These are phyloP conservation scores for Gymnoscelis rufifasciata DNA, from an alignment of 2,888 invertebrate genomes.

Conservation along the genomic window DNA sequence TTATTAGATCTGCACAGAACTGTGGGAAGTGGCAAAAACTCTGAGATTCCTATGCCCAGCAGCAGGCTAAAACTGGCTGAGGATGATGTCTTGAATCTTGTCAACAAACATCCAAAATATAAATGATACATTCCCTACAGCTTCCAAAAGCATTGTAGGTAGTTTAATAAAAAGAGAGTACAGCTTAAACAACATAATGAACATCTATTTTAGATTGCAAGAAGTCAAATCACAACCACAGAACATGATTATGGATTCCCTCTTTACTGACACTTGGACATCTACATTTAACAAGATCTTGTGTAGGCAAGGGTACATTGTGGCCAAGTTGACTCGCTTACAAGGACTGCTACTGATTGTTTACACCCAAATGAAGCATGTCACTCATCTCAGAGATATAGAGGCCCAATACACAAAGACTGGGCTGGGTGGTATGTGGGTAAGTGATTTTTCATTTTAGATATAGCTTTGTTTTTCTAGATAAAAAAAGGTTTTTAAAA, in stretches of 20 bases:
- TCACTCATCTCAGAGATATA: constrained; percentile 89
- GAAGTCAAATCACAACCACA: constrained; percentile 94
- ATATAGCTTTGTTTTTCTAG: neutral
- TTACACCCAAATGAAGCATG: constrained; percentile 87
- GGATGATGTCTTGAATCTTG: no score
- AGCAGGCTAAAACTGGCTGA: no score
- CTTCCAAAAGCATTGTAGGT: no score
- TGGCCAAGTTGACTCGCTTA: constrained; percentile 88
- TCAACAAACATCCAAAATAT: no score
- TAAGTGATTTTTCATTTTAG: constrained; percentile 44
- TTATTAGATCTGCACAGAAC: no score
- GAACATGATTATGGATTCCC: constrained; percentile 87
- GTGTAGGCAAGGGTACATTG: constrained; percentile 84
- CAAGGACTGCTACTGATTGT: constrained; percentile 90
- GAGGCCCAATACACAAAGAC: constrained; percentile 93
- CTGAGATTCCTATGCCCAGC: no score
- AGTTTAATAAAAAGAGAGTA: no score
- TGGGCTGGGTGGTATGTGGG: constrained; percentile 95
- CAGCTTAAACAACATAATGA: no score
- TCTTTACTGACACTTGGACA: constrained; percentile 93
- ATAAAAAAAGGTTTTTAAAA: no score
- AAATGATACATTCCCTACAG: no score
- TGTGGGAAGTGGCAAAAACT: no score
- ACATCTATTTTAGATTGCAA: constrained; percentile 84
- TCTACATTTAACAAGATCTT: constrained; percentile 84